Base-by-base conservation (phyloP, 2,888 invertebrate genomes). In the Machimus atricapillus region DNA sequence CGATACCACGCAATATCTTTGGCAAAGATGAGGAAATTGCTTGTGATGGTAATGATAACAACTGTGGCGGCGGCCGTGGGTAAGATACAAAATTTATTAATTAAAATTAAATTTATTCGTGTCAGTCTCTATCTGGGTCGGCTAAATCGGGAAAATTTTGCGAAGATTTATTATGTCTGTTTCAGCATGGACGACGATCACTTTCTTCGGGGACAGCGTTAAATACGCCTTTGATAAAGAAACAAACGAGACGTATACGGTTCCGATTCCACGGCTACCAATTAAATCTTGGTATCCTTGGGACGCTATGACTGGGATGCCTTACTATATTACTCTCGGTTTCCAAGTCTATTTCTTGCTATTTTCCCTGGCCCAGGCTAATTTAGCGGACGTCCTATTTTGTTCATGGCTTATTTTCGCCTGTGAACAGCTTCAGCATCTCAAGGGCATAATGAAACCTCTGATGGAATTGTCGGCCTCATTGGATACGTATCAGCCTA, bases 361-460 rank as follows among this genome's bases (percentile, higher is more conserved):
- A 8, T 95, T 96, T 90, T 93, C 95, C 0, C 94, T 96, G 94
- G 90, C 93, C 0, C 94, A 95, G 40, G 92, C 94, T 0, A 95
- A 94, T 89, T 91, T 95, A n/a, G 91, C 94, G 90, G 97, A 97
- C 90, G 95, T 96, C 0, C 93, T 97, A 90, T 97, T 97, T 93
- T 97, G 97, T 91, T 97, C 96, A 1, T 97, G 96, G 96, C 90
- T 97, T 89, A 95, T 97, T 87, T 97, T 96, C 90, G 96, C 97
- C 0, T 97, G 97, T 90, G 97, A 97, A 90, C 97, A 97, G 91
- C 93, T 97, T 87, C 96, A 96, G 91, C 97, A 97, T 91, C 93
- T 97, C 58, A 97, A 97, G 91, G 96, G 96, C 78, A 97, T 97
- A 88, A 96, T 97, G 96, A 96, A 96, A 89, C 97, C 97, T 0